phyloP scores from a whole-genome alignment of 2,113 vertebrate species.

The Phocoena phocoena region DNA sequence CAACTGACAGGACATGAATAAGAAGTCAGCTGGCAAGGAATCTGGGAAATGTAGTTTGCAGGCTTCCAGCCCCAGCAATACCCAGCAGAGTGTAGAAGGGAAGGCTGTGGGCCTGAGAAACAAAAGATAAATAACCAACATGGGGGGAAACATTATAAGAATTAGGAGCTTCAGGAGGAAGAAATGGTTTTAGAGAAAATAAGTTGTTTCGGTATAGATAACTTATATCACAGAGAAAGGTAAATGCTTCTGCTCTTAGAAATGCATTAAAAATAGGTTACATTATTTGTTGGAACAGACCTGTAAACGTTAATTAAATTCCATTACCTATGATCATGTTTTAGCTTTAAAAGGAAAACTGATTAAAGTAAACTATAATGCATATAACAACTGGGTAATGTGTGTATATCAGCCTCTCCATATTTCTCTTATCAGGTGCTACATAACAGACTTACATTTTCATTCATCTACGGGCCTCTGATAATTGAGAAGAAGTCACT shows the following conservation, averaged over 20 bases:
- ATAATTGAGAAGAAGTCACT: slow-evolving; percentile 21
- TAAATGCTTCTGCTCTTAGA: slow-evolving; percentile 42
- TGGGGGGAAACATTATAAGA: not conserved
- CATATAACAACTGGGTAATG: slow-evolving; percentile 19
- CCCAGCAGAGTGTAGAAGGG: not conserved
- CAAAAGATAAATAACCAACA: not conserved
- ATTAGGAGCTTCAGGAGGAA: not conserved
- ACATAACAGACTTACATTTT: slow-evolving; percentile 50
- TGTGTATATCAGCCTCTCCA: not conserved
- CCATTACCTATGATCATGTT: slow-evolving; percentile 42
- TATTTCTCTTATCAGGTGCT: slow-evolving; percentile 35
- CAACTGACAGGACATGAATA: not conserved
- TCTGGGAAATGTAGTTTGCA: slow-evolving; percentile 36
- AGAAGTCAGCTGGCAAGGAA: not conserved
- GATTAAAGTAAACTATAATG: slow-evolving; percentile 62
- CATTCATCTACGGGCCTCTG: not conserved
- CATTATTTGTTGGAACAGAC: slow-evolving; percentile 50
- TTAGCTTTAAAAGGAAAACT: slow-evolving; percentile 58
- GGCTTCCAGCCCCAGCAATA: not conserved
- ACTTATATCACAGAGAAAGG: not conserved
- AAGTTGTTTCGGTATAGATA: slow-evolving; percentile 16
- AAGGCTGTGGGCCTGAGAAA: not conserved
- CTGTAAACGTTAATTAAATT: slow-evolving; percentile 67
- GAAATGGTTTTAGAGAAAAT: slow-evolving; percentile 36
- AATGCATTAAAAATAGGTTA: slow-evolving; percentile 49